These are phyloP conservation scores for Yasuhikotakia modesta DNA, from an alignment of 2,797 vertebrate genomes.

Conservation along the genomic window DNA sequence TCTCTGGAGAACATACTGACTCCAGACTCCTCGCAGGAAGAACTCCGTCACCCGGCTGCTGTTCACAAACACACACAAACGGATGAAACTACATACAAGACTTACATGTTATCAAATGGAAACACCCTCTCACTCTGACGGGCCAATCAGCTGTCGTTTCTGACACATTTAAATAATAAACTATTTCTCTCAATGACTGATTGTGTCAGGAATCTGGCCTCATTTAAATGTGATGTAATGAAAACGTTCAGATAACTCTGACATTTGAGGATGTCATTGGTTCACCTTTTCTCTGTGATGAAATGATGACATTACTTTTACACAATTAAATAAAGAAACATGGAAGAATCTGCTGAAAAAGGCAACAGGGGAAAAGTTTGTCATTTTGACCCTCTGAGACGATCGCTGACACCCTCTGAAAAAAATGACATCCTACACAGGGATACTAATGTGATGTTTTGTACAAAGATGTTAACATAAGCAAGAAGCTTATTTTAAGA, in stretches of 20 bases:
- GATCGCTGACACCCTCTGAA: not conserved
- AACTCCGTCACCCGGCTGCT: slow-evolving; percentile 19
- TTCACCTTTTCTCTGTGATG: slow-evolving; percentile 86
- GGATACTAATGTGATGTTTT: no score
- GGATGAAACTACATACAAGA: no score
- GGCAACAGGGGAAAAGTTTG: not conserved
- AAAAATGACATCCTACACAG: not conserved
- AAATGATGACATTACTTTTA: slow-evolving; percentile 83
- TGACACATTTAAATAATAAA: slow-evolving; percentile 83
- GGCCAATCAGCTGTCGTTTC: slow-evolving; percentile 76
- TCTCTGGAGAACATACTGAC: slow-evolving; percentile 43
- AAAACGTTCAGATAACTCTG: slow-evolving; percentile 88
- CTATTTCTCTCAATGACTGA: slow-evolving; percentile 84
- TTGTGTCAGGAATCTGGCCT: slow-evolving; percentile 63
- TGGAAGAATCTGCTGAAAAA: slow-evolving; percentile 33
- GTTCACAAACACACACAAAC: slow-evolving; percentile 13
- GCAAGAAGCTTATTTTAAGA: no score
- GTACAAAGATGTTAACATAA: no score
- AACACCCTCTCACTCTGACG: slow-evolving; percentile 76
- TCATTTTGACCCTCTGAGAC: not conserved
- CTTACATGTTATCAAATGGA: not conserved
- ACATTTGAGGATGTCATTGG: slow-evolving; percentile 88
- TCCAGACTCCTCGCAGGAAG: slow-evolving; percentile 41
- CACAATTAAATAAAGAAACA: slow-evolving; percentile 75
- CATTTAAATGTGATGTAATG: slow-evolving; percentile 84